Conservation (phyloP, 2,113 vertebrate genomes). For the Excalfactoria chinensis region DNA sequence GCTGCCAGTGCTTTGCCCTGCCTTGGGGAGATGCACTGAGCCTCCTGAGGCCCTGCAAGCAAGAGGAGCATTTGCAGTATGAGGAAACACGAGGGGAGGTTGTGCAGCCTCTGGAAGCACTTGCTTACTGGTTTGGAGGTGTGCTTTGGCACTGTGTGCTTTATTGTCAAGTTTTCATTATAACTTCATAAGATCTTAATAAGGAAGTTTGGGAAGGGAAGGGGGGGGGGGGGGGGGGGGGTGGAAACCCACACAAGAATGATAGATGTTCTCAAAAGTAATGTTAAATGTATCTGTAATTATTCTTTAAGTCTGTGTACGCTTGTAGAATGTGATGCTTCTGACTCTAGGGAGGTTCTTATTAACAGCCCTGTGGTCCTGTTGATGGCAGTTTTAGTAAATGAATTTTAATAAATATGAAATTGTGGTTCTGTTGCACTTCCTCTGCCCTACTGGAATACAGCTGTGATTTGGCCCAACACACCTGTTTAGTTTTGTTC, state of each 20-base stretch:
- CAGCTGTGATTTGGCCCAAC: conserved; percentile 21
- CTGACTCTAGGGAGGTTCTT: conserved; percentile 41
- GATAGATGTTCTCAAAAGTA: conserved; percentile 50
- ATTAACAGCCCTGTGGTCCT: conserved; percentile 25
- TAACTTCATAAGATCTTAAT: conserved; percentile 31
- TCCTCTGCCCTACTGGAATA: neutral
- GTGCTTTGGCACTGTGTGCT: neutral
- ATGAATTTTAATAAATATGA: conserved; percentile 51
- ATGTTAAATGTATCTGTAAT: conserved; percentile 51
- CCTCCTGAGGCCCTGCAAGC: fast-evolving
- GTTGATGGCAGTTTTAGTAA: conserved; percentile 45
- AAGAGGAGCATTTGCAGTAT: neutral
- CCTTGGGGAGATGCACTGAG: neutral
- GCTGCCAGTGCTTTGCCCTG: neutral
- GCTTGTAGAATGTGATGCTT: conserved; percentile 27
- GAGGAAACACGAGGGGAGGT: neutral
- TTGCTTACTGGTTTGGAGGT: conserved; percentile 3
- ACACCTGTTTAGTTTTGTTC: conserved; percentile 3
- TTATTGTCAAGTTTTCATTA: conserved; percentile 70
- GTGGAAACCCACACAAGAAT: neutral
- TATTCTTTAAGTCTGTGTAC: conserved; percentile 36
- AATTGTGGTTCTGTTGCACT: conserved; percentile 18
- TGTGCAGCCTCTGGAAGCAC: neutral
- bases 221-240: too few species aligned
- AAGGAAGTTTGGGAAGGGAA: conserved; percentile 17